Base-by-base conservation (phyloP, 1,140 invertebrate genomes). In the Ips nitidus region DNA sequence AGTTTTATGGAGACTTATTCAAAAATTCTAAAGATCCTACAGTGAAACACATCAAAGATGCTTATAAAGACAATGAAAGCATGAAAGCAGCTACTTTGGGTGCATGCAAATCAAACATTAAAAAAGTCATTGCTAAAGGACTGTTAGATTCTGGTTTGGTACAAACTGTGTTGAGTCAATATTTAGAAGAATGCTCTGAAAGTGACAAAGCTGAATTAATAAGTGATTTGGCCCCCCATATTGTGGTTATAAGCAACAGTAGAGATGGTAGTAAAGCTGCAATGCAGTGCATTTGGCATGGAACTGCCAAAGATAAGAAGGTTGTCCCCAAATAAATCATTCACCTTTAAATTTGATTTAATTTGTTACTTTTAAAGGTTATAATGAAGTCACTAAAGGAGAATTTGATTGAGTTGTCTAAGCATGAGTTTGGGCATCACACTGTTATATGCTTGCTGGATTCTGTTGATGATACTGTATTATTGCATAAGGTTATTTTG, bases 381-480 rank as follows among this genome's bases (percentile, higher is more conserved):
- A 86, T 90, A 5, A 86, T 89, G 60, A 98, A 97, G 84, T 83
- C 88, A 52, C 85, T 98, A 2, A 97, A 97, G 81, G 90, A 91
- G 55, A 89, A 95, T 81, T 84, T 95, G 2, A 82, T 89, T 6
- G 89, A 92, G 70, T 86, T 97, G 5, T 88, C 89, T 37, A 88
- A 86, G 43, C 94, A 97, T 71, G 93, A 98, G 80, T 88, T 94
- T 76, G 94, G 94, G 0, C 90, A 95, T 78, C 81, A 93, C 36
- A 87, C 94, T 4, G 79, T 98, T 41, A 82, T 97, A 63, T 88
- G 92, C 1, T 83, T 98, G 55, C 89, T 98, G 71, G 95, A 98
- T 79, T 85, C 86, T n/a, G 89, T 96, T 1, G 97, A 98, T 81
- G 95, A 98, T 75, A 98, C 95, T 2, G 90, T 94, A 56, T 81